A percentile compares a stretch with the other conserved stretches of the same genome.
Evolutionary conservation across 2,797 vertebrate species (phyloP).

Genomic region (Periophthalmus magnuspinnatus): DNA sequence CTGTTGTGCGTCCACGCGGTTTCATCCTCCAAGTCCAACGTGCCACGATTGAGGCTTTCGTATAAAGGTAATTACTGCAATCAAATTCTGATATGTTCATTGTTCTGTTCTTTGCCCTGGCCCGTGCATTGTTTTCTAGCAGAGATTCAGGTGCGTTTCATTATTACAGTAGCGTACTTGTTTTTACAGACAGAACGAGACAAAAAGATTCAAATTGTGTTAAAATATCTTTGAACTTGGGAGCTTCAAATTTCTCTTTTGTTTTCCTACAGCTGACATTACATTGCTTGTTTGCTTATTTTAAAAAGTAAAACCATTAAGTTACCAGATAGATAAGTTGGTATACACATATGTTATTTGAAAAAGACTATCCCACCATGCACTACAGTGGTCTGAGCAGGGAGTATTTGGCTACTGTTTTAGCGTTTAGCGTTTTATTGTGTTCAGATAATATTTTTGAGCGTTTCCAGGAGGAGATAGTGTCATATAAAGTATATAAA

Average conservation of each 20-base stretch:
- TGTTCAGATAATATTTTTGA: conserved; percentile 2
- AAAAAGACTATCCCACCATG: too few species aligned
- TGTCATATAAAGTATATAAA: conserved; percentile 28
- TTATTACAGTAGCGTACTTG: too few species aligned
- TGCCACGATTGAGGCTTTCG: conserved; percentile 78
- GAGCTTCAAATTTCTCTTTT: not conserved
- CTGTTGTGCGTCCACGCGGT: conserved; percentile 49
- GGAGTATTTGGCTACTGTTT: conserved; percentile 48
- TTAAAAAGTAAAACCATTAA: too few species aligned
- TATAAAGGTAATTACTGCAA: conserved; percentile 70
- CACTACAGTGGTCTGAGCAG: conserved; percentile 33
- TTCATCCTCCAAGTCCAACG: conserved; percentile 67
- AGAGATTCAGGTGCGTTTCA: not conserved
- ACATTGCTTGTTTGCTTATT: too few species aligned
- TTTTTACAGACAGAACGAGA: not conserved
- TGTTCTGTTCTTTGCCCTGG: not conserved
- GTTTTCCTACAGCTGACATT: too few species aligned
- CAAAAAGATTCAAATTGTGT: not conserved
- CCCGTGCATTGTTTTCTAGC: not conserved
- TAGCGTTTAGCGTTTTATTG: conserved; percentile 23
- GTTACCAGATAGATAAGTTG: too few species aligned
- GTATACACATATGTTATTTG: too few species aligned
- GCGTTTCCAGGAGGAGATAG: conserved; percentile 25
- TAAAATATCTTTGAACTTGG: not conserved
- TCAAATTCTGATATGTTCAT: not conserved